Base-by-base conservation (phyloP, 1,140 invertebrate genomes). In the Drosophila tsacasi region DNA sequence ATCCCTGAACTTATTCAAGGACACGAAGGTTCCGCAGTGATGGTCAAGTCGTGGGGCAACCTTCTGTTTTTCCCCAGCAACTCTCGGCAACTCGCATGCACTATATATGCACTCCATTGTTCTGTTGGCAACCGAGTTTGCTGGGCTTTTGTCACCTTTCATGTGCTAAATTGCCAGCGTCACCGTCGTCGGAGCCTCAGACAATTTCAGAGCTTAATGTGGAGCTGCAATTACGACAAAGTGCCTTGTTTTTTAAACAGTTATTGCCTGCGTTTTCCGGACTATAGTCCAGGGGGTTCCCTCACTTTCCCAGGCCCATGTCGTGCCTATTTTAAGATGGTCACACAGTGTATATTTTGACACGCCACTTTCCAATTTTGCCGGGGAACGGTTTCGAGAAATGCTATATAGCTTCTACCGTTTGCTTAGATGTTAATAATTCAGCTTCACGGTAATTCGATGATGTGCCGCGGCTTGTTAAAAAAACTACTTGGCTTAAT, bases 61-160 rank as follows among this genome's bases (percentile, higher is more conserved):
- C 52, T 65, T 58, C 71, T 44, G 50, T 42, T 13, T 46, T 50
- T 32, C 30, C 62, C 55, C 42, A 42, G 13, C 15, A 55, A 55
- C 19, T 55, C 32, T 6, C 17, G 12, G 23, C n/a, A 27, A 21
- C 44, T 57, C 35, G 46, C 44, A 5, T 54, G 9, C 19, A 32
- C 32, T 30, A 12, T 32, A 44, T 63, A 49, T 76, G 72, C 65
- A 81, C 30, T 42, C 46, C 65, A 81, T 76, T 82, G 67, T 81
- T 81, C 78, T 72, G 64, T 39, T 21, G 23, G 50, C 46, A 63
- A 60, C 39, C 39, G 55, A 27, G 37, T 50, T 49, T 32, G 35
- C 25, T 23, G 57, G 37, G 59, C 59, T 71, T 82, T 83, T 83
- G 62, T 79, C 80, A 73, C 80, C 80, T 74, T 42, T 10, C 54